A percentile compares a stretch with the other conserved stretches of the same genome.
These are phyloP conservation scores for Choloepus didactylus DNA, from an alignment of 2,797 vertebrate species.

Conservation along the genomic window DNA sequence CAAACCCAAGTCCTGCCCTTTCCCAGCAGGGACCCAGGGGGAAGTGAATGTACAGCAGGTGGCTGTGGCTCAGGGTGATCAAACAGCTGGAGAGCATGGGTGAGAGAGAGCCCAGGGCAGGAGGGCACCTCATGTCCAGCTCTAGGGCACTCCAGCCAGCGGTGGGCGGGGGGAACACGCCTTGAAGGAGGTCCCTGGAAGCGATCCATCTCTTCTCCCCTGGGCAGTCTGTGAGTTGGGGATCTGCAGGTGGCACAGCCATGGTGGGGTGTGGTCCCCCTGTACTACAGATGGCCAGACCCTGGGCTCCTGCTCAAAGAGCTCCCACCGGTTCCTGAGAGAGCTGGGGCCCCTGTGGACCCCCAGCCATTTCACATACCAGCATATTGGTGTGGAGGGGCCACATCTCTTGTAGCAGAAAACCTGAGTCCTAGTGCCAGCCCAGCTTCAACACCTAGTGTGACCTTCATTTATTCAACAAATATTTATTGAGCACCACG, in stretches of 20 bases:
- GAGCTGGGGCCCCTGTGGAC: neutral
- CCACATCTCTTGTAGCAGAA: neutral
- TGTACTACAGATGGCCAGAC: neutral
- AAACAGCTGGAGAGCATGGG: neutral
- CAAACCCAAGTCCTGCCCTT: neutral
- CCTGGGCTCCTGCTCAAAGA: neutral
- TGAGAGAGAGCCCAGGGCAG: neutral
- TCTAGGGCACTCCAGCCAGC: neutral
- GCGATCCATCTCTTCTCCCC: rapidly evolving
- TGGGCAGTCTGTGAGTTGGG: neutral
- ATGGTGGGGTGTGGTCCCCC: neutral
- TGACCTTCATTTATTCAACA: neutral
- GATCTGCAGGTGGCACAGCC: neutral
- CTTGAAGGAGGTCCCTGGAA: neutral
- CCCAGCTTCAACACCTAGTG: rapidly evolving
- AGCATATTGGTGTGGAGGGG: too few species aligned
- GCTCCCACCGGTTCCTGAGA: neutral
- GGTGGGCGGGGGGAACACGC: neutral
- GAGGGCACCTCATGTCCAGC: neutral
- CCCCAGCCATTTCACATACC: neutral
- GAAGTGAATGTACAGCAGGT: neutral
- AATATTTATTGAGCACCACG: neutral
- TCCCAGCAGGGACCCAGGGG: neutral
- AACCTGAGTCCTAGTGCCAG: neutral
- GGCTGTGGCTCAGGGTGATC: neutral